phyloP scores from a whole-genome alignment of 1,140 invertebrate genomes.

The Ceratina australensis region DNA sequence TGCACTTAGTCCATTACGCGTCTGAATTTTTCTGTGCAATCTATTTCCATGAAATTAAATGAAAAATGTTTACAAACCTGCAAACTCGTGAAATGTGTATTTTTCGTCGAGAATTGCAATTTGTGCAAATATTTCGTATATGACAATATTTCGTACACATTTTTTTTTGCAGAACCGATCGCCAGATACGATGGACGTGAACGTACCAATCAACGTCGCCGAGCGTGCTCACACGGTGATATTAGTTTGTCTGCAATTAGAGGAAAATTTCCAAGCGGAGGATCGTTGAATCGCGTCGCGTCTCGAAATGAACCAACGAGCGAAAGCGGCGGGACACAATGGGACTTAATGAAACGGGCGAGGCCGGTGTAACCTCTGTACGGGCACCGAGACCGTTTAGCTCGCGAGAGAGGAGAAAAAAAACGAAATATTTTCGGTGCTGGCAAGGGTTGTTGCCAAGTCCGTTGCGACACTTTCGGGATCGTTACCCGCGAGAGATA shows the following conservation, averaged over 20 bases:
- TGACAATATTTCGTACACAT: neutral
- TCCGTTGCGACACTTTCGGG: slow-evolving; percentile 2
- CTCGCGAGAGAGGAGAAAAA: neutral
- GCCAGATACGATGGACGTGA: neutral
- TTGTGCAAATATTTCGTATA: neutral
- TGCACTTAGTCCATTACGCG: neutral
- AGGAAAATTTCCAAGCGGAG: slow-evolving; percentile 46
- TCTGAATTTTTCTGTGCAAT: no score
- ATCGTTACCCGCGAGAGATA: slow-evolving; percentile 3
- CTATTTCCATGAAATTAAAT: no score
- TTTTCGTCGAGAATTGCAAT: neutral
- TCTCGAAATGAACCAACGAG: slow-evolving; percentile 14
- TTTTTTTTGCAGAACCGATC: neutral
- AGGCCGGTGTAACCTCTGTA: slow-evolving; percentile 15
- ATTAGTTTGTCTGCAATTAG: slow-evolving; percentile 62
- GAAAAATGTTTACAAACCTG: neutral
- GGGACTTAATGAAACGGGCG: slow-evolving; percentile 46
- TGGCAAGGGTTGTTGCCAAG: slow-evolving; percentile 39
- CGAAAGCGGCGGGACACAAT: slow-evolving; percentile 31
- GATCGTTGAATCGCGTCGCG: slow-evolving; percentile 4
- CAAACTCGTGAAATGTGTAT: neutral
- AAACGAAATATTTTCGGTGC: slow-evolving; percentile 35
- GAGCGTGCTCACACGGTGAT: slow-evolving; percentile 42
- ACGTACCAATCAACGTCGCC: slow-evolving; percentile 57
- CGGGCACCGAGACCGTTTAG: no score